Base-by-base conservation (phyloP, 2,797 vertebrate genomes). In the Mus minutoides region DNA sequence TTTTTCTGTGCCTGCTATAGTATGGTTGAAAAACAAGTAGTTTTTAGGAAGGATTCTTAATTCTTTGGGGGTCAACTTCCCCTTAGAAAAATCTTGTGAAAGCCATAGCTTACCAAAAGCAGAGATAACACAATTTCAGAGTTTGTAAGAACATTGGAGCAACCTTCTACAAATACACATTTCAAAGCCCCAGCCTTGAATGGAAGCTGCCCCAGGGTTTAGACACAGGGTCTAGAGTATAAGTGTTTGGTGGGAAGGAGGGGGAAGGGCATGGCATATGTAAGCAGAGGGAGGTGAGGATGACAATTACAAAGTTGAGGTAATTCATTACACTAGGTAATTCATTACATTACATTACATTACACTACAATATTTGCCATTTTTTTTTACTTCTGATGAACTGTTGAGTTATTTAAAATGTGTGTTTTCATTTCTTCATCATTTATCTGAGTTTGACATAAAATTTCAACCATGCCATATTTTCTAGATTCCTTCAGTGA, bases 401-500 rank as follows among this genome's bases (percentile, higher is more conserved):
- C 4, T 64, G n/a, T 4, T n/a, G 29, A 43, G 17, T 26, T 86
- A 19, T 94, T 46, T 37, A 82, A 76, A 60, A 60, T 52, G 26
- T 58, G 2, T 58, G 71, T 85, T 89, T 56, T 71, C 67, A 79
- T 77, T 78, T 40, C 67, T 46, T 24, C 62, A 82, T 21, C 49
- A 60, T 4, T n/a, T 87, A 73, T 87, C 13, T 26, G 19, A 13
- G 67, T 62, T 26, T 92, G 22, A 46, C 52, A 85, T 92, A 40
- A 0, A 54, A 54, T 71, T 40, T 92, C 49, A 76, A 71, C 49
- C 89, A 84, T 69, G 73, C 79, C 16, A 86, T 17, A 54, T 71
- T 90, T 94, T 85, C 67, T 77, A 89, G 75, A 69, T 67, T 91
- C 24, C 85, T 73, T 87, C 49, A 43, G 62, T 56, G 83, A 88